Evolutionary conservation across 2,797 vertebrate species (phyloP), one percentile per base, ranked within the genome.

Genomic region (Amblyraja radiata): DNA sequence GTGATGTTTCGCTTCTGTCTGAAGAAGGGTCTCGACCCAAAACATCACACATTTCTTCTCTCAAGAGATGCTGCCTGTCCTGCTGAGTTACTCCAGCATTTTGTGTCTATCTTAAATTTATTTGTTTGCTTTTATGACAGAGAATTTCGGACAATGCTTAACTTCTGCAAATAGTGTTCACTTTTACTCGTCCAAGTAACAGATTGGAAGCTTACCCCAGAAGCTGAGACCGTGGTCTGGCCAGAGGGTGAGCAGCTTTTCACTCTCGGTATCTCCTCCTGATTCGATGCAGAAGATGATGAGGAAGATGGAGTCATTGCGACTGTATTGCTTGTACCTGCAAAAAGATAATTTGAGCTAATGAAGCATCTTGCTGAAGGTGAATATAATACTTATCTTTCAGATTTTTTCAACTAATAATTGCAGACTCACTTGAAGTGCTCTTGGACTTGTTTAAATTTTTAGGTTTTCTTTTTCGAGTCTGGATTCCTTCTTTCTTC

Each of bases 401-500:
- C 1, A 88, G 63, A 32, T 10, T 63, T n/a, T 88, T 36, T 88
- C 84, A 88, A 76, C 14, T 76, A 76, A 71, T 74, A 76, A 76
- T 92, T 13, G 54, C 36, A 92, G 68, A 95, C 93, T 95, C 95
- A 98, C 97, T 97, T 93, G 98, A 98, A 94, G 98, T 98, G 93
- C 97, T 95, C 94, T 99, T 99, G 76, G 97, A 96, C 96, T 99
- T 99, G 96, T 97, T 98, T 95, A 98, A 95, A 93, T 99, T 99
- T 97, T 99, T 99, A 9, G 99, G 99, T 97, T 99, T 99, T 96
- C 99, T 95, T 96, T 99, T 99, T 95, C 99, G 97, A 0, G 99
- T 99, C 96, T 99, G 99, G 96, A 99, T 99, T 94, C 99, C 98
- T 95, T 99, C 99, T 96, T 99, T 99, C 96, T 99, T 99, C 99